Evolutionary conservation across 2,113 vertebrate species (phyloP).

Genomic region (Limanda limanda): DNA sequence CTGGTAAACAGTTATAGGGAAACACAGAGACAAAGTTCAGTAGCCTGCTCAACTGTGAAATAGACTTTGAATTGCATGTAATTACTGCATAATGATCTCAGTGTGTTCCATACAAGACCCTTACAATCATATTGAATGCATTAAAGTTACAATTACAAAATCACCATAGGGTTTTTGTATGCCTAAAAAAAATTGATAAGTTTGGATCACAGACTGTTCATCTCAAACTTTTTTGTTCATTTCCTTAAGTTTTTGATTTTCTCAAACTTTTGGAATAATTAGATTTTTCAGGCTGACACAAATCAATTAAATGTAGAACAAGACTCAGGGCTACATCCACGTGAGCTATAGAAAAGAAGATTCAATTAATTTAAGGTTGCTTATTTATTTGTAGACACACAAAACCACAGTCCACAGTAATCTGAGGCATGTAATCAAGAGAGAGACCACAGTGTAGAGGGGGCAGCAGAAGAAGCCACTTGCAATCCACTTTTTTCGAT

Average conservation of each 20-base stretch:
- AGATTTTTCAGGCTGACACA: no score
- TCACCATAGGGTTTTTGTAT: constrained; percentile 44
- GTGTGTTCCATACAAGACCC: constrained; percentile 55
- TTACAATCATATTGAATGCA: constrained; percentile 64
- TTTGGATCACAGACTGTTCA: constrained; percentile 10
- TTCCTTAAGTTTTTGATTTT: no score
- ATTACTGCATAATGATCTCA: constrained; percentile 71
- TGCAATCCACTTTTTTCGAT: background rate
- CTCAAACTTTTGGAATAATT: no score
- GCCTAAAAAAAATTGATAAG: constrained; percentile 6
- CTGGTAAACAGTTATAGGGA: constrained; percentile 48
- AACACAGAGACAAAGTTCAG: constrained; percentile 56
- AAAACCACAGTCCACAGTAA: background rate
- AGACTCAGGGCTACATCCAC: no score
- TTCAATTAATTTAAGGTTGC: background rate
- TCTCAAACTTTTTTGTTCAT: no score
- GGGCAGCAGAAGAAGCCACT: background rate
- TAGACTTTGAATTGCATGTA: constrained; percentile 69
- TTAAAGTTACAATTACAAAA: constrained; percentile 70
- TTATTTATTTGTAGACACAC: constrained; percentile 1
- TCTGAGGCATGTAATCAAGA: background rate
- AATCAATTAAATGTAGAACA: no score
- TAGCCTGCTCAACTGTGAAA: constrained; percentile 73
- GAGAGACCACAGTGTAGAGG: background rate
- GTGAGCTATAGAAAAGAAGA: background rate